A percentile compares a stretch with the other conserved stretches of the same genome.
These are phyloP conservation scores for Trypoxylon attenuatum DNA, from an alignment of 2,888 invertebrate species.

Conservation along the genomic window DNA sequence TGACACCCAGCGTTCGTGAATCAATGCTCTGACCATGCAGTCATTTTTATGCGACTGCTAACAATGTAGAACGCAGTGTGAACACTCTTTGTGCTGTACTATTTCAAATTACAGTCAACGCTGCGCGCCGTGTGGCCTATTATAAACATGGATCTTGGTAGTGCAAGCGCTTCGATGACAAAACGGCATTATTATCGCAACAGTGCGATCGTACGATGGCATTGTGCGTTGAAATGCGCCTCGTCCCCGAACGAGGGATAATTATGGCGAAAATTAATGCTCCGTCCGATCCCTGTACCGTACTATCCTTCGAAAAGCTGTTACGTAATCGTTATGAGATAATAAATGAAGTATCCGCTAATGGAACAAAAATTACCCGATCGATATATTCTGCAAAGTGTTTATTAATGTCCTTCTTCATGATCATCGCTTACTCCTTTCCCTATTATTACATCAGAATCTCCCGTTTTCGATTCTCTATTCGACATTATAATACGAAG, in stretches of 20 bases:
- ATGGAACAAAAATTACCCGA: slow-evolving; percentile 6
- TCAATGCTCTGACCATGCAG: too few relatives aligned
- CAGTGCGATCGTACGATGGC: slow-evolving; percentile 23
- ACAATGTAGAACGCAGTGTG: too few relatives aligned
- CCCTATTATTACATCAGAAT: too few relatives aligned
- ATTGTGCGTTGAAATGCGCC: slow-evolving; percentile 18
- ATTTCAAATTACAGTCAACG: slow-evolving; percentile 17
- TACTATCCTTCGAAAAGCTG: slow-evolving; percentile 6
- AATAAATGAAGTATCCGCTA: neutral
- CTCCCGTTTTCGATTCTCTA: too few relatives aligned
- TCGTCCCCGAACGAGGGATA: slow-evolving; percentile 21
- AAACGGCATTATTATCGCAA: slow-evolving; percentile 38
- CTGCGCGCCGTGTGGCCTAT: slow-evolving; percentile 1
- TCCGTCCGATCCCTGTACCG: neutral
- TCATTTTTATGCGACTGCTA: too few relatives aligned
- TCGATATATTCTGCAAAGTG: neutral
- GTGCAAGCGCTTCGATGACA: neutral
- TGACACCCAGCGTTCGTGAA: too few relatives aligned
- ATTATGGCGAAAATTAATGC: slow-evolving; percentile 33
- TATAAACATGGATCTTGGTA: slow-evolving; percentile 31
- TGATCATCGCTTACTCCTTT: too few relatives aligned
- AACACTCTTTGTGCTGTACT: too few relatives aligned
- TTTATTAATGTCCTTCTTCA: neutral
- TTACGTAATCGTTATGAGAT: neutral
- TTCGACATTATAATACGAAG: too few relatives aligned